A percentile compares a stretch with the other conserved stretches of the same genome.
phyloP scores from a whole-genome alignment of 1,140 invertebrate genomes.

The Saccostrea glomerata region DNA sequence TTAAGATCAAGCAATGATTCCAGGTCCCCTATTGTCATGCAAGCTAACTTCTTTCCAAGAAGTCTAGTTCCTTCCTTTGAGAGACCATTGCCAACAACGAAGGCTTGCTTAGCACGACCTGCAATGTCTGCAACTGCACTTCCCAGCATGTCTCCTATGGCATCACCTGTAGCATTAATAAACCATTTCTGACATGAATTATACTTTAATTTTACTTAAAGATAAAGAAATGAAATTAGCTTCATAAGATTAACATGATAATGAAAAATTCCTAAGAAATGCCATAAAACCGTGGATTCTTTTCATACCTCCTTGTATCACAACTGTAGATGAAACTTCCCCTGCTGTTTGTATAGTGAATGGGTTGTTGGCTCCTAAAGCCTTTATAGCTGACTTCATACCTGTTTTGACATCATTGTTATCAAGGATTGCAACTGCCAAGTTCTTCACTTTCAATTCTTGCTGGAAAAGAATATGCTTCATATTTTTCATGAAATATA shows the following conservation, averaged over 20 bases:
- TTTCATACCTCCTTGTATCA: not conserved
- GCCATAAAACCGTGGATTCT: not conserved
- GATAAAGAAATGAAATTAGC: too few relatives aligned
- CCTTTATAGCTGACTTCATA: slow-evolving; percentile 40
- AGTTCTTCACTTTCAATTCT: not conserved
- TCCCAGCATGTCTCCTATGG: slow-evolving; percentile 50
- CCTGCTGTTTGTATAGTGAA: slow-evolving; percentile 41
- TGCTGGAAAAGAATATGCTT: not conserved
- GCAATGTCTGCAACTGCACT: slow-evolving; percentile 41
- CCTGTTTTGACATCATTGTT: slow-evolving; percentile 39
- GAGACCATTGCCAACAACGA: slow-evolving; percentile 64
- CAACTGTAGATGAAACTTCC: not conserved
- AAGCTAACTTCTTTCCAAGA: slow-evolving; percentile 64
- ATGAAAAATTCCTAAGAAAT: too few relatives aligned
- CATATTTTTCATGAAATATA: too few relatives aligned
- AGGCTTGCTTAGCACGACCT: slow-evolving; percentile 50
- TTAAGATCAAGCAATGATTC: slow-evolving; percentile 61
- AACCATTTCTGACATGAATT: not conserved
- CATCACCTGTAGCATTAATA: not conserved
- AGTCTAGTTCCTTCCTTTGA: slow-evolving; percentile 59
- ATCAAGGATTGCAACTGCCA: not conserved
- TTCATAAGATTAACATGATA: too few relatives aligned
- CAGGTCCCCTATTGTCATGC: slow-evolving; percentile 70
- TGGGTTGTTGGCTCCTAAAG: slow-evolving; percentile 49
- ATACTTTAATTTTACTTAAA: too few relatives aligned